Evolutionary conservation across 2,888 invertebrate genomes (phyloP), one percentile per base, ranked within the genome.

Genomic region (Netelia melanura): DNA sequence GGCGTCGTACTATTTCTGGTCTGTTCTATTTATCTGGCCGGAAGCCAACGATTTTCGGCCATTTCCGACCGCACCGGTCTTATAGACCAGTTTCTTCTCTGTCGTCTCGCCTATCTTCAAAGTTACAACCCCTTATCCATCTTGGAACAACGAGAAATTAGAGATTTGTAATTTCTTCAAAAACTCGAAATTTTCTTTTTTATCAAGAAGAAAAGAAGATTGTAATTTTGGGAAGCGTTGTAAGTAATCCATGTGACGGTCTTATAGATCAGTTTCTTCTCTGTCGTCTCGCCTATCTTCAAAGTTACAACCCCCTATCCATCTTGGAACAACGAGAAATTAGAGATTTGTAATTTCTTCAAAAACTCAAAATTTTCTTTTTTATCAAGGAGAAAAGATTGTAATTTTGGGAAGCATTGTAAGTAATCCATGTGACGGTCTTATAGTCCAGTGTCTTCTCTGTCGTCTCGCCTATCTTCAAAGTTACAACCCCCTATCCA

Each of bases 1-100:
- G 48, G 72, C 21, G 21, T 21, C 81, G 80, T 77, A 88, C 91
- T 91, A 91, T 91, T 91, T 91, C 87, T 90, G 91, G 88, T 83
- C 87, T 83, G 86, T 68, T 75, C 77, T 78, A 84, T 89, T 87
- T 86, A 87, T 85, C 81, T 89, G 89, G 89, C 86, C 17, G 48
- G 54, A 21, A 9, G 88, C 89, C 90, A 89, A 83, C 80, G 86
- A 71, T 81, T 81, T 86, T 85, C 68, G 65, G 54, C 54, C 83
- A 68, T 83, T 61, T 58, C 65, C 80, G 25, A 56, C 54, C 72
- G 17, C 17, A 52, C 43, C 25, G 30, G 61, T 65, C 56, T 17
- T 8, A 71, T 72, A 52, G 65, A 71, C 11, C 64, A 54, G 9
- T 23, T 54, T 71, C 61, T 61, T 21, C 14, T 17, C 21, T 1